Conservation (phyloP, 30 jellyfish, hydroid and myxozoan species). For the Mastigias papua region DNA sequence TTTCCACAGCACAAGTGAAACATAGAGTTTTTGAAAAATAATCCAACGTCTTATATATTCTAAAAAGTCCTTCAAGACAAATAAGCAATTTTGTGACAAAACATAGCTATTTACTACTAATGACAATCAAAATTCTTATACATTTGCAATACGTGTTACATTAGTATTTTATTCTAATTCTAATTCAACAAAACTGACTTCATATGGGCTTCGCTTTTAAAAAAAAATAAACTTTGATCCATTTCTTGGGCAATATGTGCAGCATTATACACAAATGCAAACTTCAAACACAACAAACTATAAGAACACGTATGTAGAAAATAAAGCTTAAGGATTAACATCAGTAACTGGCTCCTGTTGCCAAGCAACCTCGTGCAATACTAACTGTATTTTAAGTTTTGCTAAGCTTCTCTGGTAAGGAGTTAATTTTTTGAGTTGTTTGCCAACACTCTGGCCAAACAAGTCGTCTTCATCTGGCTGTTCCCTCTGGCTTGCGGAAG, state of each 20-base stretch:
- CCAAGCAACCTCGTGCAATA: slow-evolving; percentile 20
- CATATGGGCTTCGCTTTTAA: too few species aligned
- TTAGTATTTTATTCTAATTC: too few species aligned
- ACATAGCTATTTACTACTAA: too few species aligned
- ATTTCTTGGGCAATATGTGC: too few species aligned
- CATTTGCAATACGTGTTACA: too few species aligned
- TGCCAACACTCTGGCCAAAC: slow-evolving; percentile 48
- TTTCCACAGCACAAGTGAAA: too few species aligned
- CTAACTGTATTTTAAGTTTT: slow-evolving; percentile 24
- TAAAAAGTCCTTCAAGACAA: too few species aligned
- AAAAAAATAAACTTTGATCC: too few species aligned
- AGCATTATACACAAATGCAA: neutral
- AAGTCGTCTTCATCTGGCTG: slow-evolving; percentile 44
- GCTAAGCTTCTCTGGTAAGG: slow-evolving; percentile 38
- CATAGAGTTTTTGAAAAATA: neutral
- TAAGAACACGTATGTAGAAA: neutral
- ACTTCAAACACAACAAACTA: neutral
- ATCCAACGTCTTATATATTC: neutral
- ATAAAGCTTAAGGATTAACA: neutral
- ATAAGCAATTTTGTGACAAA: too few species aligned
- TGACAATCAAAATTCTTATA: too few species aligned
- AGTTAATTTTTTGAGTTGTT: slow-evolving; percentile 17
- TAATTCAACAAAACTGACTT: too few species aligned
- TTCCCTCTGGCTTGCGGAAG: slow-evolving; percentile 10
- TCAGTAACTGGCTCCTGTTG: neutral